These are phyloP conservation scores for Fulmarus glacialis DNA, from an alignment of 2,113 vertebrate genomes.

Conservation along the genomic window DNA sequence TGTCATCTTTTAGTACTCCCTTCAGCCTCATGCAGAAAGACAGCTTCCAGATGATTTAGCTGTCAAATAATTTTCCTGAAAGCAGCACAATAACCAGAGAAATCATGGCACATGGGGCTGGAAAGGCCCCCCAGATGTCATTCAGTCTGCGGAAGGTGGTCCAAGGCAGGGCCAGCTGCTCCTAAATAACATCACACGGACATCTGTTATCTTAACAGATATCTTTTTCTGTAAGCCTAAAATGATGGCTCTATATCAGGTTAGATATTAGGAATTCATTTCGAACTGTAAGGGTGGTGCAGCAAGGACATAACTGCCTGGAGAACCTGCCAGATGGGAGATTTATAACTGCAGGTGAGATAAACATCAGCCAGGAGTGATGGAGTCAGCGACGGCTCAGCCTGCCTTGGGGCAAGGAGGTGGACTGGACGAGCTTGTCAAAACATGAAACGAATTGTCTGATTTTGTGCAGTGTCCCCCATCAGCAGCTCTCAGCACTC, in stretches of 20 bases:
- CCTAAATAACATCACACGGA: not conserved
- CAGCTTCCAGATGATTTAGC: not conserved
- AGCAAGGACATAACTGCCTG: not conserved
- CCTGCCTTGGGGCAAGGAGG: not conserved
- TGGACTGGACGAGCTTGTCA: not conserved
- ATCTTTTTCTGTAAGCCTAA: not conserved
- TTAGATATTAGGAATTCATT: not conserved
- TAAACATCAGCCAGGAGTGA: not conserved
- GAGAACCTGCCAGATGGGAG: not conserved
- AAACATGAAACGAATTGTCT: not conserved
- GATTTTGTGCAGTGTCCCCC: not conserved
- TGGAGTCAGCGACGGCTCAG: accelerated
- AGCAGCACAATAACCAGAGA: not conserved
- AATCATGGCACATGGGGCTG: not conserved
- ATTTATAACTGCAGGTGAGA: not conserved
- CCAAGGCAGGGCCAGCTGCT: not conserved
- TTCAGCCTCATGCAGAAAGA: not conserved
- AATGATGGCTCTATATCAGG: not conserved
- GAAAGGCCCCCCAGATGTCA: not conserved
- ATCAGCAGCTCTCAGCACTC: not conserved
- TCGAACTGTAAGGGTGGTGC: not conserved
- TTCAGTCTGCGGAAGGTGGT: not conserved
- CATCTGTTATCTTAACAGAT: not conserved
- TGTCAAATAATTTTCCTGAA: not conserved
- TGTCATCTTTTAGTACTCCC: not conserved